These are phyloP conservation scores for Meriones unguiculatus DNA, from an alignment of 2,113 vertebrate genomes.

Conservation along the genomic window DNA sequence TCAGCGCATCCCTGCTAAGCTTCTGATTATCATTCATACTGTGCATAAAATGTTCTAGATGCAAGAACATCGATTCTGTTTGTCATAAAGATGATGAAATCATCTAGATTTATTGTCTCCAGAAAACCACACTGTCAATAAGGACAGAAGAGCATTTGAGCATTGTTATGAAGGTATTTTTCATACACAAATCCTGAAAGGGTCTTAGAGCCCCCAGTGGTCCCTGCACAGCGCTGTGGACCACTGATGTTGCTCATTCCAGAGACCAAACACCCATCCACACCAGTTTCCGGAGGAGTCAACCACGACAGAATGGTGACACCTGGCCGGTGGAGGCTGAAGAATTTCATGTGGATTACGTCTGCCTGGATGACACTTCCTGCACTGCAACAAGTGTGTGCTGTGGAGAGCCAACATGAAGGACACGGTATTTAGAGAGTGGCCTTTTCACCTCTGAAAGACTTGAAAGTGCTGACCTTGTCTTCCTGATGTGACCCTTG, in stretches of 20 bases:
- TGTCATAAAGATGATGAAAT: not conserved
- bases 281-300: not conserved
- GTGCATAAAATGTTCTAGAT: constrained; percentile 43
- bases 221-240: not conserved
- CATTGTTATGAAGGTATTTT: not conserved
- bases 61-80: not conserved
- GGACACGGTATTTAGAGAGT: constrained; percentile 41
- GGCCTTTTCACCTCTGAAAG: constrained; percentile 70
- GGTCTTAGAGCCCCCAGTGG: not conserved
- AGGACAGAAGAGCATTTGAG: not conserved
- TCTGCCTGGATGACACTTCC: not conserved
- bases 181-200: not conserved
- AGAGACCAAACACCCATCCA: constrained; percentile 8
- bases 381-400: constrained; percentile 32
- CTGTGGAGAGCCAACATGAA: not conserved
- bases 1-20: not conserved
- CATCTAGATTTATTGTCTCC: not conserved
- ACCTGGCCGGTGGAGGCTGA: constrained; percentile 11
- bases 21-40: not conserved
- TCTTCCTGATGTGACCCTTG: constrained; percentile 64
- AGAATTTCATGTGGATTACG: constrained; percentile 12
- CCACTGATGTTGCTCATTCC: not conserved
- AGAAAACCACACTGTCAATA: not conserved
- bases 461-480: constrained; percentile 68
- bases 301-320: not conserved